Evolutionary conservation across 2,113 vertebrate species (phyloP).

Genomic region (Channa argus): DNA sequence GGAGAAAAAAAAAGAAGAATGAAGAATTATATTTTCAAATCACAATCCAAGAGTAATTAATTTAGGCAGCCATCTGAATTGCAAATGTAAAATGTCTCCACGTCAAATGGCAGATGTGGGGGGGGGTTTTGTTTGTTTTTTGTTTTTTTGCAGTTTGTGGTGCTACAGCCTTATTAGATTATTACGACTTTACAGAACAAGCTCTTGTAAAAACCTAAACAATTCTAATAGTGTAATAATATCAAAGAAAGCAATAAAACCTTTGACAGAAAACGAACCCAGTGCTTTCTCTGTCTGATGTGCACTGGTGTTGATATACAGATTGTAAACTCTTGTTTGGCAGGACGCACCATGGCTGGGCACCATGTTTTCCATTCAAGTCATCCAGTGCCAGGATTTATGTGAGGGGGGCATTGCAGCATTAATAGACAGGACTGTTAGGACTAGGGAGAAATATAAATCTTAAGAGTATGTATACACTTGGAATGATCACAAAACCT

Average conservation of each 20-base stretch:
- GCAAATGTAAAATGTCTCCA: slow-evolving; percentile 8
- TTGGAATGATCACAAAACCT: slow-evolving; percentile 20
- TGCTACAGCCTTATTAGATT: not conserved
- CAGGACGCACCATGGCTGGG: slow-evolving; percentile 18
- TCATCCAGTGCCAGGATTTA: slow-evolving; percentile 35
- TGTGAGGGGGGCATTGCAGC: slow-evolving; percentile 5
- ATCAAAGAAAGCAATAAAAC: not conserved
- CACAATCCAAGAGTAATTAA: not conserved
- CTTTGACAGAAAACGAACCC: not conserved
- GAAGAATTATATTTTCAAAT: slow-evolving; percentile 7
- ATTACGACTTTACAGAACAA: slow-evolving; percentile 4
- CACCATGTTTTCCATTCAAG: slow-evolving; percentile 56
- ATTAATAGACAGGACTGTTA: slow-evolving; percentile 8
- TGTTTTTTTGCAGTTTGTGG: not conserved
- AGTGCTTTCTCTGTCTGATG: slow-evolving; percentile 9
- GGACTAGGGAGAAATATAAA: slow-evolving; percentile 8
- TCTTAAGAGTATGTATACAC: slow-evolving; percentile 5
- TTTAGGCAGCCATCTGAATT: slow-evolving; percentile 13
- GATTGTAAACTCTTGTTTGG: slow-evolving; percentile 48
- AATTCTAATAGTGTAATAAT: not conserved
- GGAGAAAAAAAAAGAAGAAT: not conserved
- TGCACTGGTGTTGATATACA: slow-evolving; percentile 21
- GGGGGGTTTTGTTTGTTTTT: too few relatives aligned
- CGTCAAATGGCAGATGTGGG: not conserved
- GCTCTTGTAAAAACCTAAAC: not conserved